These are phyloP conservation scores for Digitonthophagus gazella DNA, from an alignment of 2,888 invertebrate genomes.

Conservation along the genomic window DNA sequence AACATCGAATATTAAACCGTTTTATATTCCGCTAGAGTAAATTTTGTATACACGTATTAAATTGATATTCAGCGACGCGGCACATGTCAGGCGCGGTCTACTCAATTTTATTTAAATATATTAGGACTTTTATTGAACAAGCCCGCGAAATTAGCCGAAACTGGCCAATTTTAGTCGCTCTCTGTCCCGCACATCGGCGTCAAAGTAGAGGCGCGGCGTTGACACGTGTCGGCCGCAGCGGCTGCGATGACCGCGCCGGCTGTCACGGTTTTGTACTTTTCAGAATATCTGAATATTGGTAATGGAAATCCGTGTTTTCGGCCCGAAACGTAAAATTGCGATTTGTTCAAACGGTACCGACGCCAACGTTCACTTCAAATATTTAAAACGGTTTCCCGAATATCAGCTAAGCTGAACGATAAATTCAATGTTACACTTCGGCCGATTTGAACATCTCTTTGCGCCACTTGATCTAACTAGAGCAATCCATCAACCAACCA, in stretches of 20 bases:
- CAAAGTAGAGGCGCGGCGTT: conserved; percentile 9
- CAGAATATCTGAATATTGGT: conserved; percentile 26
- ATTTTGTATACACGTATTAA: not conserved
- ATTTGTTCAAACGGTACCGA: conserved; percentile 25
- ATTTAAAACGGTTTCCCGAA: not conserved
- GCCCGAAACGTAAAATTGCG: conserved; percentile 29
- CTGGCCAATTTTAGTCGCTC: not conserved
- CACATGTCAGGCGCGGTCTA: not conserved
- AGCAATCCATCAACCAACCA: not conserved
- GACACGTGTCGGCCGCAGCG: conserved; percentile 14
- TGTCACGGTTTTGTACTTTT: conserved; percentile 18
- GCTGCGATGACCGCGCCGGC: conserved; percentile 4
- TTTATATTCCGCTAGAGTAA: not conserved
- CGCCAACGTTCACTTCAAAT: not conserved
- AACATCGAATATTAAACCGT: too few species aligned
- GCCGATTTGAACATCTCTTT: not conserved
- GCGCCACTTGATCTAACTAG: not conserved
- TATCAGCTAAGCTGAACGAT: not conserved
- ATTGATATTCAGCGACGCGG: not conserved
- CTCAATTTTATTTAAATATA: not conserved
- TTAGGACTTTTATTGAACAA: not conserved
- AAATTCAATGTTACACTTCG: not conserved
- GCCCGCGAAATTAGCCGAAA: not conserved
- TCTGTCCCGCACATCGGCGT: not conserved
- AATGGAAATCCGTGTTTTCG: conserved; percentile 41